Conservation (phyloP, 2,113 vertebrate species). For the Triplophysa siluroides region DNA sequence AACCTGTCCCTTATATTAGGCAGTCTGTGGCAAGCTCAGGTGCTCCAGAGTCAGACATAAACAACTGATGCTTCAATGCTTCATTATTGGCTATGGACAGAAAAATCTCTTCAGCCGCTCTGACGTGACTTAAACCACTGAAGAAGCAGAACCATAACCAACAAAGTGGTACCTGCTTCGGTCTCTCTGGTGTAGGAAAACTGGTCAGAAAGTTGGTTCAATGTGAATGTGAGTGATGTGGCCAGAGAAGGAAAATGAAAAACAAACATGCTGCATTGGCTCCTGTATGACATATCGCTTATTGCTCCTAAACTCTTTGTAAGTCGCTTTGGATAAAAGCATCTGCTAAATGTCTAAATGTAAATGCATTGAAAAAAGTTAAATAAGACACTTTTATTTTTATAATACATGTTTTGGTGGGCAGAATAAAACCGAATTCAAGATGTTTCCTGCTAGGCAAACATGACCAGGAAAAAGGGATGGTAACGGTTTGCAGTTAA, state of each 20-base stretch:
- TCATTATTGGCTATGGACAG: conserved; percentile 25
- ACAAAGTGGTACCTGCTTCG: conserved; percentile 4
- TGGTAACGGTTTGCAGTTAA: conserved; percentile 4
- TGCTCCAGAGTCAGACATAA: conserved; percentile 44
- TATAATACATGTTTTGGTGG: neutral
- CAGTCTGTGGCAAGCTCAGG: conserved; percentile 13
- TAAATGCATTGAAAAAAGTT: neutral
- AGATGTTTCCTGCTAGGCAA: neutral
- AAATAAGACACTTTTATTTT: neutral
- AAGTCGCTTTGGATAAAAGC: too few species aligned
- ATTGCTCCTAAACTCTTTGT: too few species aligned
- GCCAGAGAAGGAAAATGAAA: too few species aligned
- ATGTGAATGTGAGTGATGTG: too few species aligned
- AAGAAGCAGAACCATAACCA: conserved; percentile 4
- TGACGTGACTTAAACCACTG: neutral
- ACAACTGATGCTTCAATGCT: conserved; percentile 27
- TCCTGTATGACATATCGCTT: too few species aligned
- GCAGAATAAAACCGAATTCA: neutral
- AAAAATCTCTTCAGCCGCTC: conserved; percentile 11
- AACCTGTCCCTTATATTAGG: conserved; percentile 14
- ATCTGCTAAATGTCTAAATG: too few species aligned
- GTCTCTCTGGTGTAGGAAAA: neutral
- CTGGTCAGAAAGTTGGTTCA: too few species aligned
- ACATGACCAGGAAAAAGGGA: neutral
- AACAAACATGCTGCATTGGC: neutral